Evolutionary conservation across 2,888 invertebrate species (phyloP).

Genomic region (Omphaloscelis lunosa): DNA sequence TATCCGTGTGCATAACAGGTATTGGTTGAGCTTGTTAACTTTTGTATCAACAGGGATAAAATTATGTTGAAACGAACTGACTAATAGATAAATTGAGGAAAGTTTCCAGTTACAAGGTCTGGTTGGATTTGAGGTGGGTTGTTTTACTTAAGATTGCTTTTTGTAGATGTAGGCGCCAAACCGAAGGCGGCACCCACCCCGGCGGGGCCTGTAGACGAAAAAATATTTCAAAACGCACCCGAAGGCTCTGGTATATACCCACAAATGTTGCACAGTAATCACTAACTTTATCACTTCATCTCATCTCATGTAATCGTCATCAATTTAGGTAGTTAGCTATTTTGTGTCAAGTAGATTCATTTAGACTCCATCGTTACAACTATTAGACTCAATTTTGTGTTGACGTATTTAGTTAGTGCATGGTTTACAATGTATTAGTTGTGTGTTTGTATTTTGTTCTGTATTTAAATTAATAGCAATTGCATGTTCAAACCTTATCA

Average conservation of each 20-base stretch:
- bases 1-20: slow-evolving; percentile 27
- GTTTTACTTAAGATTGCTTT: slow-evolving; percentile 85
- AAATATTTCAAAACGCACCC: slow-evolving; percentile 92
- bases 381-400: slow-evolving; percentile 3
- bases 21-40: slow-evolving; percentile 48
- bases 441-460: background rate
- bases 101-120: slow-evolving; percentile 30
- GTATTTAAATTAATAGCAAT: background rate
- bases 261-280: slow-evolving; percentile 69
- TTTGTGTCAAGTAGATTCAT: slow-evolving; percentile 9
- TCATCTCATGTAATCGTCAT: slow-evolving; percentile 11
- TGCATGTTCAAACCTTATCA: slow-evolving; percentile 17
- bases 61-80: slow-evolving; percentile 6
- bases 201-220: slow-evolving; percentile 92
- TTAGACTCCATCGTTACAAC: background rate
- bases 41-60: slow-evolving; percentile 42
- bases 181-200: slow-evolving; percentile 89
- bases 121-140: slow-evolving; percentile 64
- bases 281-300: slow-evolving; percentile 30
- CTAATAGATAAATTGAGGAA: slow-evolving; percentile 16
- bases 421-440: slow-evolving; percentile 20
- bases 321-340: slow-evolving; percentile 6
- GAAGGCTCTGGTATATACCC: slow-evolving; percentile 92
- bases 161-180: slow-evolving; percentile 91
- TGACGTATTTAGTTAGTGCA: slow-evolving; percentile 33